phyloP scores from a whole-genome alignment of 2,888 invertebrate species.

The Cerastis leucographa region DNA sequence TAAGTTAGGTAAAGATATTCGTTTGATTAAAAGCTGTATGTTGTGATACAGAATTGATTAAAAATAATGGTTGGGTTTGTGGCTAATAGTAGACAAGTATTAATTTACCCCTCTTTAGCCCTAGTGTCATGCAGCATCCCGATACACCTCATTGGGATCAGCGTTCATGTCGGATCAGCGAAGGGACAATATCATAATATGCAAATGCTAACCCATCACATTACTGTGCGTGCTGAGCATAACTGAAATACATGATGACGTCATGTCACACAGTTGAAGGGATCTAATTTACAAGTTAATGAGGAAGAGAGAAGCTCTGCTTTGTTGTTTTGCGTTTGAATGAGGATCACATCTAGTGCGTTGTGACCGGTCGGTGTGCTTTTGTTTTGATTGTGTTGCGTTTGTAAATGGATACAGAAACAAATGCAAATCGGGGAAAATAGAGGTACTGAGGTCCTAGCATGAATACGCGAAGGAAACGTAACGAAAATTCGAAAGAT shows the following conservation, averaged over 20 bases:
- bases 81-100: neutral
- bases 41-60: neutral
- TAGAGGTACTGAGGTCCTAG: no score
- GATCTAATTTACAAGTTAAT: constrained; percentile 56
- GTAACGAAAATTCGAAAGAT: neutral
- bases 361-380: constrained; percentile 4
- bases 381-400: constrained; percentile 35
- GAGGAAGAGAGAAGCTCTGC: constrained; percentile 38
- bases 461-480: no score
- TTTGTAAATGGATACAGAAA: constrained; percentile 8
- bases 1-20: constrained; percentile 1
- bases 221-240: constrained; percentile 34
- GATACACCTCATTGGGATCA: constrained; percentile 32
- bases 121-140: constrained; percentile 1
- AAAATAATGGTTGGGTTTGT: neutral
- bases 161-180: constrained; percentile 29
- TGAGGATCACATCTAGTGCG: neutral
- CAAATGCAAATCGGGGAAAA: constrained; percentile 13
- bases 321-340: constrained; percentile 43
- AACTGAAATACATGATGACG: constrained; percentile 38
- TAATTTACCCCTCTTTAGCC: neutral
- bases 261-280: constrained; percentile 45
- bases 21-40: neutral
- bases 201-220: constrained; percentile 48
- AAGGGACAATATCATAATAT: constrained; percentile 49